These are phyloP conservation scores for Agrypnia vestita DNA, from an alignment of 1,140 invertebrate species.

Conservation along the genomic window DNA sequence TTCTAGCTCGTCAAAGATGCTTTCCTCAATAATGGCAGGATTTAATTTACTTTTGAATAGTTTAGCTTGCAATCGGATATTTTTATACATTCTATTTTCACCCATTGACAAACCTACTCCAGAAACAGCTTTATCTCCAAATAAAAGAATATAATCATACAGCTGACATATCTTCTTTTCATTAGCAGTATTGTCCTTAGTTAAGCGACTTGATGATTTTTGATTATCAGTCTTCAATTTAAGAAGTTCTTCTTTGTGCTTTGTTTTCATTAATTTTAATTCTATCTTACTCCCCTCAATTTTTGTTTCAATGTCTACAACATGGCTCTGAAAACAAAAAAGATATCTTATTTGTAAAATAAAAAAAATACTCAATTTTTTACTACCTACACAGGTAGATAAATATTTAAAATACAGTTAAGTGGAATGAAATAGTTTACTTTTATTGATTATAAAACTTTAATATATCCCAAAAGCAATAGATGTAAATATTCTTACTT, in stretches of 20 bases:
- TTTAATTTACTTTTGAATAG: slow-evolving; percentile 3
- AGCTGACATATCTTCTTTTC: slow-evolving; percentile 27
- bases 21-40: not conserved
- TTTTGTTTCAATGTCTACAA: not conserved
- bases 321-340: slow-evolving; percentile 9
- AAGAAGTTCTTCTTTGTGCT: slow-evolving; percentile 14
- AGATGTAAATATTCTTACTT: not conserved
- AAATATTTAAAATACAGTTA: not conserved
- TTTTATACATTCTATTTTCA: slow-evolving; percentile 34
- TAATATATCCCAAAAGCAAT: not conserved
- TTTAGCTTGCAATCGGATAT: slow-evolving; percentile 3
- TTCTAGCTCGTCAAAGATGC: slow-evolving; percentile 28
- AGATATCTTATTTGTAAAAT: not conserved
- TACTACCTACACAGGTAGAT: not conserved
- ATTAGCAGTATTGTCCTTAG: not conserved
- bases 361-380: not conserved
- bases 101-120: not conserved
- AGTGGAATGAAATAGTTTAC: not conserved
- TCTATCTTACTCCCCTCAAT: slow-evolving; percentile 1
- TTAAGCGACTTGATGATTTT: not conserved
- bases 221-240: slow-evolving; percentile 9
- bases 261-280: not conserved
- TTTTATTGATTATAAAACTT: not conserved
- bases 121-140: slow-evolving; percentile 41
- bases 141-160: slow-evolving; percentile 38